These are phyloP conservation scores for Dendrolimus punctatus DNA, from an alignment of 1,140 invertebrate species.

Conservation along the genomic window DNA sequence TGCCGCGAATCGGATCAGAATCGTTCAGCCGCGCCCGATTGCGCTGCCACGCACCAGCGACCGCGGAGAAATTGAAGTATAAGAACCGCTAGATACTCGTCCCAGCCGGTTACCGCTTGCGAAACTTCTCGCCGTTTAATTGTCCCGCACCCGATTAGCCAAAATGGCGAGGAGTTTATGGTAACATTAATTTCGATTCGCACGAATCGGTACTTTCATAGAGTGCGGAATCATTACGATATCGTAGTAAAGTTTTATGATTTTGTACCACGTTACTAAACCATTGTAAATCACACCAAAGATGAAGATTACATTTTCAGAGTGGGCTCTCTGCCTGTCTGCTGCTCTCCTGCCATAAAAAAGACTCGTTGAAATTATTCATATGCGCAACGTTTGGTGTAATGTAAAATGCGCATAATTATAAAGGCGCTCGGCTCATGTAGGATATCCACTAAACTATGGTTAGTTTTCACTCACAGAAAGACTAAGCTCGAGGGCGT, in stretches of 20 bases:
- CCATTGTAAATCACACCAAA: background rate
- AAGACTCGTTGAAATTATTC: no score
- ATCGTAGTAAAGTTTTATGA: background rate
- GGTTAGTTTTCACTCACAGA: conserved; percentile 36
- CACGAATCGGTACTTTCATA: conserved; percentile 22
- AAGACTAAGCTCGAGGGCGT: conserved; percentile 48
- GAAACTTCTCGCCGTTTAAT: conserved; percentile 52
- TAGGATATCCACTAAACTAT: no score
- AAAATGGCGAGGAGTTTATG: conserved; percentile 30
- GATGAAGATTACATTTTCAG: no score
- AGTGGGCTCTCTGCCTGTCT: no score
- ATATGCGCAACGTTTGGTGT: no score
- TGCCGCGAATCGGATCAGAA: conserved; percentile 60
- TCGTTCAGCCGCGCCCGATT: conserved; percentile 61
- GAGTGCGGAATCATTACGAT: conserved; percentile 19
- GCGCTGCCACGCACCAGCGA: conserved; percentile 54
- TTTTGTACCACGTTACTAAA: background rate
- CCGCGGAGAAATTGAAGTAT: conserved; percentile 62
- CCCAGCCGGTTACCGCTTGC: conserved; percentile 39
- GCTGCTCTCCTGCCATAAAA: no score
- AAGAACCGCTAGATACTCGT: conserved; percentile 38
- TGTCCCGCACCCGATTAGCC: conserved; percentile 26
- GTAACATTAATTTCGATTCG: conserved; percentile 33
- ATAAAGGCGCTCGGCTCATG: no score
- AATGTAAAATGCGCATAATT: no score